Conservation (phyloP, 1,140 invertebrate genomes). For the Melanaphis sacchari region DNA sequence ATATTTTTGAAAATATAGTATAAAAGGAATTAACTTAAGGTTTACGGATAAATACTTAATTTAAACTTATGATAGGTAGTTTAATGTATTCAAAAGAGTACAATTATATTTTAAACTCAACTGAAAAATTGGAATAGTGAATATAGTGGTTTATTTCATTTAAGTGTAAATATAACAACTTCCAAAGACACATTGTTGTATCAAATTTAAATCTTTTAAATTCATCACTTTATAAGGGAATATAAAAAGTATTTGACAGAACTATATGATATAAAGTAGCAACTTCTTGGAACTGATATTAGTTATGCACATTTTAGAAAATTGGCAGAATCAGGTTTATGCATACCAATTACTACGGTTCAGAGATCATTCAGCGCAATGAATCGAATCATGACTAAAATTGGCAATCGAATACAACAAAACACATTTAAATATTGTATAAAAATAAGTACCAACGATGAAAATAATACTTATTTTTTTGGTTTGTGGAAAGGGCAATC, state of each 20-base stretch:
- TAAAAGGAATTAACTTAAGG: not conserved
- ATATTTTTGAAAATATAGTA: not conserved
- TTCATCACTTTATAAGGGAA: not conserved
- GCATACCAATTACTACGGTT: not conserved
- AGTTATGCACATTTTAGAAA: not conserved
- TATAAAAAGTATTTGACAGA: not conserved
- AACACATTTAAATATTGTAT: not conserved
- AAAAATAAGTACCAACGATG: not conserved
- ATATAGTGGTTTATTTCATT: not conserved
- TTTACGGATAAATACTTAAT: not conserved
- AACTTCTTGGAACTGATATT: not conserved
- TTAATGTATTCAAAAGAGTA: not conserved
- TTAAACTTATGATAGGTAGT: not conserved
- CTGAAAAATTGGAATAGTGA: not conserved
- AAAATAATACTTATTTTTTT: not conserved
- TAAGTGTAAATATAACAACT: not conserved
- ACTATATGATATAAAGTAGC: not conserved
- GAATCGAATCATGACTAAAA: conserved; percentile 13
- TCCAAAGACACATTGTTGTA: not conserved
- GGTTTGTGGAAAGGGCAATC: not conserved
- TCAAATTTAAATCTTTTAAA: conserved; percentile 3
- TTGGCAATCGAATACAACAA: not conserved
- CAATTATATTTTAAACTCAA: not conserved
- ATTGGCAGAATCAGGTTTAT: not conserved
- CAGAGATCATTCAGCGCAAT: not conserved